These are phyloP conservation scores for Augiades crinisus DNA, from an alignment of 2,888 invertebrate genomes.

Conservation along the genomic window DNA sequence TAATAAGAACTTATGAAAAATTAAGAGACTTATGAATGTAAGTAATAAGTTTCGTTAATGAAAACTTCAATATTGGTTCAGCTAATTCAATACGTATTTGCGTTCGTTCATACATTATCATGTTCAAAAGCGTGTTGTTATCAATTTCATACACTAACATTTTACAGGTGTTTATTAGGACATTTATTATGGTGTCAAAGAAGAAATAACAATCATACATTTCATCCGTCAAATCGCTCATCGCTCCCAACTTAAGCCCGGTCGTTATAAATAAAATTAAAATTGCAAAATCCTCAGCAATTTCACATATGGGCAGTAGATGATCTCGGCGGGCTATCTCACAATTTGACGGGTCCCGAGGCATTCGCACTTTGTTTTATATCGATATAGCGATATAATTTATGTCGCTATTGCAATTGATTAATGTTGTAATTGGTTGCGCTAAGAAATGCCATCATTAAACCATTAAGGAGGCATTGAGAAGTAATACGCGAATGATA, in stretches of 20 bases:
- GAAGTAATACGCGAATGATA: slow-evolving; percentile 9
- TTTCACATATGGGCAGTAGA: slow-evolving; percentile 78
- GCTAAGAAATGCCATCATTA: slow-evolving; percentile 40
- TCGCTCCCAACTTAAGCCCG: slow-evolving; percentile 39
- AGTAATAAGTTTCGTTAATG: too few relatives aligned
- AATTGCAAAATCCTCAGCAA: slow-evolving; percentile 79
- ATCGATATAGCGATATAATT: slow-evolving; percentile 74
- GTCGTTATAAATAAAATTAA: slow-evolving; percentile 79
- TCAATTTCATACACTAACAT: too few relatives aligned
- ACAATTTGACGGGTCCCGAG: slow-evolving; percentile 64
- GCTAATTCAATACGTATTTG: too few relatives aligned
- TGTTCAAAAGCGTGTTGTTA: too few relatives aligned
- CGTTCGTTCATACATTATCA: too few relatives aligned
- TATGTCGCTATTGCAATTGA: slow-evolving; percentile 70
- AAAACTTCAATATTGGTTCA: too few relatives aligned
- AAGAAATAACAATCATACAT: too few relatives aligned
- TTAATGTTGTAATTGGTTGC: slow-evolving; percentile 69
- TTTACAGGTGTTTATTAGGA: too few relatives aligned
- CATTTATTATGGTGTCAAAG: too few relatives aligned
- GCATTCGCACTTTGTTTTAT: slow-evolving; percentile 61
- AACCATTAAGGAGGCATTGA: slow-evolving; percentile 27
- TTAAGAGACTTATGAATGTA: too few relatives aligned
- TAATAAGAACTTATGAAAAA: too few relatives aligned
- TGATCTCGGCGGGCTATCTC: slow-evolving; percentile 71
- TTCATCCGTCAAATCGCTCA: slow-evolving; percentile 1